A percentile compares a stretch with the other conserved stretches of the same genome.
Evolutionary conservation across 37 sponge, comb jelly and placozoan species (phyloP).

Genomic region (Diacarnus erythraeanus): DNA sequence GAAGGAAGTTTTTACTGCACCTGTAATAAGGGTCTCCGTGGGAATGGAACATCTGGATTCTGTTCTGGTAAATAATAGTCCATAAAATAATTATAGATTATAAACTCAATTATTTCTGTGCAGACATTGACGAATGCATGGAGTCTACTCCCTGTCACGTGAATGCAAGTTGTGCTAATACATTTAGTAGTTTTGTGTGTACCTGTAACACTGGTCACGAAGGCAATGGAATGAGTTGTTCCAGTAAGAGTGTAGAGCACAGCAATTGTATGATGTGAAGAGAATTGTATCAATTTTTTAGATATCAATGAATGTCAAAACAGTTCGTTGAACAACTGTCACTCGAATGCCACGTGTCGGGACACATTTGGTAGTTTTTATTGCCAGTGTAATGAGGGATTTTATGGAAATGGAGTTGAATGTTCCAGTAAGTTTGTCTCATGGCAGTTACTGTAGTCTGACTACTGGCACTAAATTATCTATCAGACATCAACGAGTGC

Average conservation of each 20-base stretch:
- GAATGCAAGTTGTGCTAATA: constrained; percentile 37
- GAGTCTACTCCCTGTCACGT: neutral
- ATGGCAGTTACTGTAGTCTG: neutral
- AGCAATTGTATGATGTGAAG: no score
- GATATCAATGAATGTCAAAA: neutral
- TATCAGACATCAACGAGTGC: neutral
- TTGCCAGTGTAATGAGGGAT: constrained; percentile 25
- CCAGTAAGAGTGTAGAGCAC: constrained; percentile 10
- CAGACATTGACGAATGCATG: constrained; percentile 50
- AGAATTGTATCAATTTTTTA: no score
- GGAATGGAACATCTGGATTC: constrained; percentile 2
- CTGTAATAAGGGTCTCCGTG: constrained; percentile 13
- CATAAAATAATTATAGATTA: neutral
- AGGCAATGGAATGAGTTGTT: constrained; percentile 14
- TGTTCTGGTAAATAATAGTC: neutral
- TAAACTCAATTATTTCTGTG: neutral
- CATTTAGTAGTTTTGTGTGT: constrained; percentile 46
- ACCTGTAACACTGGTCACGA: constrained; percentile 14
- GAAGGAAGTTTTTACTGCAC: neutral
- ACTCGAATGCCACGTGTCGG: neutral
- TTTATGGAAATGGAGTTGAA: neutral
- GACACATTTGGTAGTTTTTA: neutral
- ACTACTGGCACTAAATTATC: no score
- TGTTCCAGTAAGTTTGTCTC: neutral
- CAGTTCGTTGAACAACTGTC: neutral